Percentiles rank a stretch among this genome's conserved stretches.
These are phyloP conservation scores for Sigmodon hispidus DNA, from an alignment of 2,113 vertebrate genomes.

Conservation along the genomic window DNA sequence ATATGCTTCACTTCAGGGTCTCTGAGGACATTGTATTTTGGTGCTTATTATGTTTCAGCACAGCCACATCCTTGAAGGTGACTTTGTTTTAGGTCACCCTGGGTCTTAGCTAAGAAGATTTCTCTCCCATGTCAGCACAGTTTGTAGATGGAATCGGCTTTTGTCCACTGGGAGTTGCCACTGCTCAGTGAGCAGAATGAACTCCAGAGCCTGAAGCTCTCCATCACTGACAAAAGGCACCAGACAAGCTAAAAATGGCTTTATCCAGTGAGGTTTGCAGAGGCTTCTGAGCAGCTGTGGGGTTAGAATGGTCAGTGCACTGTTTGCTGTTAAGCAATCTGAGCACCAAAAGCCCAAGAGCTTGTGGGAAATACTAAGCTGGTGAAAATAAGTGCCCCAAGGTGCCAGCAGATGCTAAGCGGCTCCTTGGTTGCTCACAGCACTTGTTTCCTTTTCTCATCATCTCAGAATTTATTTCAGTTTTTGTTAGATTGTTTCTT, in stretches of 20 bases:
- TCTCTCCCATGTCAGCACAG: background rate
- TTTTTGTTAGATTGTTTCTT: background rate
- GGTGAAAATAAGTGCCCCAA: background rate
- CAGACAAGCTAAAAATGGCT: conserved; percentile 37
- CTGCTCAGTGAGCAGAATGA: conserved; percentile 31
- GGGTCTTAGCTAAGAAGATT: conserved; percentile 4
- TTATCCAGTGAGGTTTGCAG: background rate
- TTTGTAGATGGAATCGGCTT: conserved; percentile 40
- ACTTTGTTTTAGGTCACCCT: conserved; percentile 24
- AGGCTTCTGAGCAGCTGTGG: background rate
- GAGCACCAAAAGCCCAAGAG: background rate
- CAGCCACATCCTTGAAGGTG: background rate
- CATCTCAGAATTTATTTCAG: background rate
- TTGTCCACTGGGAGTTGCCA: conserved; percentile 40
- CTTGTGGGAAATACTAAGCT: background rate
- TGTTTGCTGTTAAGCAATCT: background rate
- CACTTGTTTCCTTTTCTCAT: background rate
- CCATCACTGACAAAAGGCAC: conserved; percentile 56
- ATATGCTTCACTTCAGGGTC: background rate
- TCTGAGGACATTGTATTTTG: background rate
- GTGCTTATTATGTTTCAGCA: background rate
- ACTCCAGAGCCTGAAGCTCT: conserved; percentile 20
- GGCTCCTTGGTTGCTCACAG: background rate
- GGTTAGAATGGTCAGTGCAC: background rate
- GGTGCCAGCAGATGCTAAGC: background rate